Percentiles rank a stretch among this genome's conserved stretches.
phyloP scores from a whole-genome alignment of 2,888 invertebrate species.

The Mesopsocus fuscifrons region DNA sequence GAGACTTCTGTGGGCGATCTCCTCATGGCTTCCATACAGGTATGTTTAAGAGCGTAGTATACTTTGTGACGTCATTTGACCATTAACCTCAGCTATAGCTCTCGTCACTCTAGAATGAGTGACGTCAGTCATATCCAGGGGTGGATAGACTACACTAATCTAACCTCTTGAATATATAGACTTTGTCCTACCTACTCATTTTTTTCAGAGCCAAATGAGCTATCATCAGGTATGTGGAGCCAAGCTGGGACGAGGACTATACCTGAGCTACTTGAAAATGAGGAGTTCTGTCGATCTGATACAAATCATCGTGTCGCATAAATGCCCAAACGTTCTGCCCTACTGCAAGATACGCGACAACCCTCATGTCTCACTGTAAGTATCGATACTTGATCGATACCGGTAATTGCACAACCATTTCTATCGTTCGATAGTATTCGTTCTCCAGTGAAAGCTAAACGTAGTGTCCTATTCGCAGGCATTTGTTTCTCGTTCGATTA shows the following conservation, averaged over 20 bases:
- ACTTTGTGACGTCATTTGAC: too few species aligned
- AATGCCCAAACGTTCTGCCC: slow-evolving; percentile 87
- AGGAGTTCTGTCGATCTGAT: slow-evolving; percentile 91
- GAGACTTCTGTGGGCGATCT: slow-evolving; percentile 63
- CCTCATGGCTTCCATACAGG: slow-evolving; percentile 71
- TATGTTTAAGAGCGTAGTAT: too few species aligned
- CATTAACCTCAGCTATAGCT: too few species aligned
- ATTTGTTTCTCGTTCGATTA: too few species aligned
- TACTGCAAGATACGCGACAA: slow-evolving; percentile 85
- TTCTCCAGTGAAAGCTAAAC: too few species aligned
- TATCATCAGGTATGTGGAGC: slow-evolving; percentile 67
- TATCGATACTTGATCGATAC: too few species aligned
- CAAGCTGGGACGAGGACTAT: slow-evolving; percentile 69
- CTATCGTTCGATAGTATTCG: too few species aligned
- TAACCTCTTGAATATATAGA: slow-evolving; percentile 2
- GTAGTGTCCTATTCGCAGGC: too few species aligned
- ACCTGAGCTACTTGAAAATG: slow-evolving; percentile 90
- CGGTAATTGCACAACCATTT: too few species aligned
- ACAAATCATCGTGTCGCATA: slow-evolving; percentile 78
- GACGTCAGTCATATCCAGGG: too few species aligned
- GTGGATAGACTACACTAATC: too few species aligned
- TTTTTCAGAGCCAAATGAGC: slow-evolving; percentile 32
- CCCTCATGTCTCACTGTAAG: slow-evolving; percentile 87
- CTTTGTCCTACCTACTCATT: background rate
- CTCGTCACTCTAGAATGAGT: too few species aligned